Base-by-base conservation (phyloP, 2,797 vertebrate species). In the Sebastes reedi region DNA sequence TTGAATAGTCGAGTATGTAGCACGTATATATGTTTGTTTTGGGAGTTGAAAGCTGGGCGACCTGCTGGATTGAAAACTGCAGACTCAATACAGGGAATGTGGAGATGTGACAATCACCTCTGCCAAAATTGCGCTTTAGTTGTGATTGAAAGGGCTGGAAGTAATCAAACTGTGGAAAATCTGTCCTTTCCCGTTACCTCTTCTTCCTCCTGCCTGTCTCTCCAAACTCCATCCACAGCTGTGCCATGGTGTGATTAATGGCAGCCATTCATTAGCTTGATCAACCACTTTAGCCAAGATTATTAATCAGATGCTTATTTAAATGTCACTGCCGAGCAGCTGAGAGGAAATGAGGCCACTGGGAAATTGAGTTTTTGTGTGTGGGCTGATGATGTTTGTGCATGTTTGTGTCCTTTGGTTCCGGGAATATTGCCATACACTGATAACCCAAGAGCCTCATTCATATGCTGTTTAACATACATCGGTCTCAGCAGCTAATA, bases 291-390 rank as follows among this genome's bases (percentile, higher is more conserved):
- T 93, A 92, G 86, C 83, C 67, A 86, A 93, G 92, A 92, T 93
- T 95, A 93, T 95, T 94, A 94, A 95, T 96, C 92, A 94, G 91
- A 89, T 92, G 87, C 90, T 94, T 95, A 92, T 95, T 96, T 95
- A 95, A 95, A 94, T 90, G 89, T 94, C 93, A 92, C 71, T 22
- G 65, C 80, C 32, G 72, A 92, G 87, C 82, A 88, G 76, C 72
- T 65, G 87, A 88, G 87, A 86, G 78, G 84, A 92, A 94, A 94
- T 78, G 82, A 91, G 90, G 86, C 93, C 90, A 72, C 83, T 90
- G 94, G 91, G 92, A 94, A 91, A 91, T 87, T 61, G 67, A 87
- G 84, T 91, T 77, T 86, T 77, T 81, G 72, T 82, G 60, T 87
- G 67, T 66, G 67, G 73, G 65, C 61, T 65, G 70, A 67, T 60